phyloP scores from a whole-genome alignment of 1,140 invertebrate species.

The Leptinotarsa lineolata region DNA sequence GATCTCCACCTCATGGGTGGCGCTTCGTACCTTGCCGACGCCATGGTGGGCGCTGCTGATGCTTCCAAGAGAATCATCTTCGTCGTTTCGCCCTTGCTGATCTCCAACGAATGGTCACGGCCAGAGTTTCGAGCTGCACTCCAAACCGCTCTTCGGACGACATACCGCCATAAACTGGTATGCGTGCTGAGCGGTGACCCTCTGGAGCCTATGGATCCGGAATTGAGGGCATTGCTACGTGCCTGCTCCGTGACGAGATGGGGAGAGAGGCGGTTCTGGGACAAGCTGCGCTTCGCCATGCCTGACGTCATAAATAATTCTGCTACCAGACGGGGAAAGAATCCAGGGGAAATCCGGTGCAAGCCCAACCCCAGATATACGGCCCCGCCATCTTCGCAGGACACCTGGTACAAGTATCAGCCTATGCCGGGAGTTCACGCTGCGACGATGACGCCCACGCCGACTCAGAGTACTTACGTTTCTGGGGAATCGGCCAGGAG shows the following conservation, averaged over 20 bases:
- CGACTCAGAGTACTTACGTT: constrained; percentile 67
- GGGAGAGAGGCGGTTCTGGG: constrained; percentile 87
- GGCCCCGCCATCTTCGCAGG: constrained; percentile 62
- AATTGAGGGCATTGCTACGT: constrained; percentile 80
- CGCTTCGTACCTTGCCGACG: constrained; percentile 67
- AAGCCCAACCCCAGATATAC: constrained; percentile 58
- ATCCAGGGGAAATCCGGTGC: constrained; percentile 54
- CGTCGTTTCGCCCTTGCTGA: constrained; percentile 73
- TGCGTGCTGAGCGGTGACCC: constrained; percentile 70
- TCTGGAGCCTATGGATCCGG: constrained; percentile 72
- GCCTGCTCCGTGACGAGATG: constrained; percentile 83
- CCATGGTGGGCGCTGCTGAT: constrained; percentile 78
- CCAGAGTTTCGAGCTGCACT: constrained; percentile 72
- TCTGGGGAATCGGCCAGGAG: constrained; percentile 64
- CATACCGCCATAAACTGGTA: constrained; percentile 76
- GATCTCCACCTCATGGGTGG: constrained; percentile 71
- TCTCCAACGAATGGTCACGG: constrained; percentile 75
- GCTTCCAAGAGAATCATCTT: constrained; percentile 73
- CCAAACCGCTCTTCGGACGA: constrained; percentile 74
- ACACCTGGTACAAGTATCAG: constrained; percentile 60
- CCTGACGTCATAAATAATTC: constrained; percentile 65
- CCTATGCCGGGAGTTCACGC: constrained; percentile 54
- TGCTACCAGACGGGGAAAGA: constrained; percentile 49
- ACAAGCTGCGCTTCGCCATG: constrained; percentile 86
- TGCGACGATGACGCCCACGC: constrained; percentile 61